These are phyloP conservation scores for Tanypteryx hageni DNA, from an alignment of 2,888 invertebrate genomes.

Conservation along the genomic window DNA sequence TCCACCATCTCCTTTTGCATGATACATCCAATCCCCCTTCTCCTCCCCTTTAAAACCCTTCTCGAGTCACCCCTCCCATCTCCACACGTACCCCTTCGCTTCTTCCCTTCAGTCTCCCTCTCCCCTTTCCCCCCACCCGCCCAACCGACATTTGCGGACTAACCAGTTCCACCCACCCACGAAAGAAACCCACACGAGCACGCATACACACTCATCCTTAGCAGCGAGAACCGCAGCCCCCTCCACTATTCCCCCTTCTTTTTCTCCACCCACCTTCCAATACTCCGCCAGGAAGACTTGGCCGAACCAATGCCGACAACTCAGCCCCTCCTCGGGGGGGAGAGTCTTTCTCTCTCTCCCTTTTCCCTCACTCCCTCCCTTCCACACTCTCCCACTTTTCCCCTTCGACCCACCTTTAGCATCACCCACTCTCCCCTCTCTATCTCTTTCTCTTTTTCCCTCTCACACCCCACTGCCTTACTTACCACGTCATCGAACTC, in stretches of 20 bases:
- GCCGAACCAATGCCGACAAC: not conserved
- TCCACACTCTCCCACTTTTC: not conserved
- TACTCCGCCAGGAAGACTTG: constrained; percentile 5
- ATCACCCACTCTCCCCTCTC: not conserved
- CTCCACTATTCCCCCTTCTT: not conserved
- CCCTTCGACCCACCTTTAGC: not conserved
- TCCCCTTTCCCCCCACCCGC: not conserved
- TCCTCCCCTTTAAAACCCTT: not conserved
- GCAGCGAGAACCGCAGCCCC: constrained; percentile 49
- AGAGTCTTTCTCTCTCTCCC: not conserved
- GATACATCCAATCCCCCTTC: not conserved
- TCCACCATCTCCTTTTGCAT: not conserved
- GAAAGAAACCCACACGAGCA: constrained; percentile 31
- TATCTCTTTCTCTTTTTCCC: not conserved
- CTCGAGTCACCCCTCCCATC: not conserved
- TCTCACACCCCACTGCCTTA: constrained; percentile 38
- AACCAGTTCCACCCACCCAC: constrained; percentile 63
- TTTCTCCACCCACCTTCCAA: not conserved
- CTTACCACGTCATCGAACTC: constrained; percentile 19
- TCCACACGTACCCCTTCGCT: not conserved
- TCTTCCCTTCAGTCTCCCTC: not conserved
- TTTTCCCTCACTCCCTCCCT: not conserved
- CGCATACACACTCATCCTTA: constrained; percentile 33
- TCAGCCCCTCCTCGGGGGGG: not conserved
- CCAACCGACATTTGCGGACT: constrained; percentile 46